Conservation (phyloP, 2,888 invertebrate genomes). For the Agrochola lota region DNA sequence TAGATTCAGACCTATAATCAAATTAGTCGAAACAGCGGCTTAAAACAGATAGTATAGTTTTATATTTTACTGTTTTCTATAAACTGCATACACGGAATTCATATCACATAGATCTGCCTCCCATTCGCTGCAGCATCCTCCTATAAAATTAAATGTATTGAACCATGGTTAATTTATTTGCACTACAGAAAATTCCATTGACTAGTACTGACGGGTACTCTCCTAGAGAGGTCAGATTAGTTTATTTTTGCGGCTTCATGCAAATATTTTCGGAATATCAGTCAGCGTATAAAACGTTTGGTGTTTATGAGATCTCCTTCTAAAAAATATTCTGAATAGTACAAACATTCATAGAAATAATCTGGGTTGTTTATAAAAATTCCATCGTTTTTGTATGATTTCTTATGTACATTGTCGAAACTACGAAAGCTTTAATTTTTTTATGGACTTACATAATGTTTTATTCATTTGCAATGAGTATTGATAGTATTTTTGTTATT, state of each 20-base stretch:
- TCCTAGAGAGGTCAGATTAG: not conserved
- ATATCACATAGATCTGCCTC: not conserved
- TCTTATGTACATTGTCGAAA: not conserved
- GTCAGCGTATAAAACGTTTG: not conserved
- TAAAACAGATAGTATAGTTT: too few species aligned
- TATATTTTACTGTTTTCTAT: too few species aligned
- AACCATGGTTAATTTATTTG: not conserved
- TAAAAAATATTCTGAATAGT: not conserved
- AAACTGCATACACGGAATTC: too few species aligned
- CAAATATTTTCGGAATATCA: constrained; percentile 4
- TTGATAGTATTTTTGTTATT: not conserved
- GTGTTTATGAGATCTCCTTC: not conserved
- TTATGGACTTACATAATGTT: not conserved
- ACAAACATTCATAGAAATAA: not conserved
- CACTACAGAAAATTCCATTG: not conserved
- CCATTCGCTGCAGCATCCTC: not conserved
- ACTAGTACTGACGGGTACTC: not conserved
- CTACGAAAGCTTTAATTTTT: not conserved
- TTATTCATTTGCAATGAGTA: constrained; percentile 10
- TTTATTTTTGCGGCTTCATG: not conserved
- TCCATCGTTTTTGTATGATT: constrained; percentile 1
- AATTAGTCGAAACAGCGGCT: not conserved
- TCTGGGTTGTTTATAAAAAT: not conserved
- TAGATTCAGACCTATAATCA: too few species aligned
- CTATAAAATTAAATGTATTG: not conserved